phyloP scores from a whole-genome alignment of 1,140 invertebrate species.

The Caenorhabditis latens region DNA sequence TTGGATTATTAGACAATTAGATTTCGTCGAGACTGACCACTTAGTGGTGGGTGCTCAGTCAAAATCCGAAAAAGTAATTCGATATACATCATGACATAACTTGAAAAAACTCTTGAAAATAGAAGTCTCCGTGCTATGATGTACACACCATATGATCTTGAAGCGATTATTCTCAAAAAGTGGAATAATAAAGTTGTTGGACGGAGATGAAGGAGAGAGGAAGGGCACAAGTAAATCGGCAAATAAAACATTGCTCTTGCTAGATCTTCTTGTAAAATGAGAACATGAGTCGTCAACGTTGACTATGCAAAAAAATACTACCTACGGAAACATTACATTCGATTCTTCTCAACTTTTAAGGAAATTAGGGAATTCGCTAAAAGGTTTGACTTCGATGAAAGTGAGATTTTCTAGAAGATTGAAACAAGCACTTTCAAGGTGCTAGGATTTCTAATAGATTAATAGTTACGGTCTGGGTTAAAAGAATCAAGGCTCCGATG shows the following conservation, averaged over 20 bases:
- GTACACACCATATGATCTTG: conserved; percentile 33
- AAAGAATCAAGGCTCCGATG: too few relatives aligned
- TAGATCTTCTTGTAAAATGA: conserved; percentile 32
- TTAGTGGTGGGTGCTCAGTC: not conserved
- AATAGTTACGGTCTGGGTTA: too few relatives aligned
- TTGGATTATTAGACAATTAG: not conserved
- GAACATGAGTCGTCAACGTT: conserved; percentile 3
- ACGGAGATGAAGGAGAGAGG: not conserved
- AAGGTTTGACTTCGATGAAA: not conserved
- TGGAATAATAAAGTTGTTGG: conserved; percentile 29
- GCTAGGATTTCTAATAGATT: too few relatives aligned
- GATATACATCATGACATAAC: conserved; percentile 41
- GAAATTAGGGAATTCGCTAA: too few relatives aligned
- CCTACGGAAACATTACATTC: conserved; percentile 16
- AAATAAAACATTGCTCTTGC: conserved; percentile 33
- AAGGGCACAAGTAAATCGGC: conserved; percentile 32
- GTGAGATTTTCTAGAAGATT: too few relatives aligned
- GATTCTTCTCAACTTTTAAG: not conserved
- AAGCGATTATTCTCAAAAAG: conserved; percentile 23
- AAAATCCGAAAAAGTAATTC: not conserved
- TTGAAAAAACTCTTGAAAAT: conserved; percentile 3
- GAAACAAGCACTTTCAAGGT: too few relatives aligned
- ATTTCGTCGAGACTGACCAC: not conserved
- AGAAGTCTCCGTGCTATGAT: not conserved
- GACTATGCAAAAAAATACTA: conserved; percentile 5